Base-by-base conservation (phyloP, 2,113 vertebrate species). In the Monarcha castaneiventris region DNA sequence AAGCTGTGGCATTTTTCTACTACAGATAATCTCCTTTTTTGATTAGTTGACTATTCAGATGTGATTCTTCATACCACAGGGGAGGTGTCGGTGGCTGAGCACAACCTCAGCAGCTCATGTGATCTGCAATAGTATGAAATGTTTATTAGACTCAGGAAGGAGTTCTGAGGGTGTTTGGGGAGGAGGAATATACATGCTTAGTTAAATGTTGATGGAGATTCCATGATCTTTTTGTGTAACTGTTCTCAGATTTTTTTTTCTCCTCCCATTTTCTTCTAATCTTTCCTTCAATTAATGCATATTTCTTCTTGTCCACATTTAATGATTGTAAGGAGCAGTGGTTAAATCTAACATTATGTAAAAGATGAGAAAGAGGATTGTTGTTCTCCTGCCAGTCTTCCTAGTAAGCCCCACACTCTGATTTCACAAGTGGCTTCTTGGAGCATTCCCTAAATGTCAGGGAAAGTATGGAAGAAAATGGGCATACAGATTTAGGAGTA, bases 101-200 rank as follows among this genome's bases (percentile, higher is more conserved):
- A 27, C 43, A 63, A 32, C 44, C 16, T 23, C 49, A 44, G 41
- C 35, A 66, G 37, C 37, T 39, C 16, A 2, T 21, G 3, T 13
- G 21, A 39, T 61, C 32, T 85, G 30, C 49, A 15, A 0, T 33
- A 35, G 18, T 59, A 19, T 4, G 5, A 82, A 55, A 44, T 39
- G 11, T 52, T 56, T 1, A 3, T 64, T 30, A 41, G 44, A 48
- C 27, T 67, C n/a, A 8, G 8, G 17, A 33, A 69, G 37, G 37
- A 32, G 3, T 9, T 49, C 59, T 32, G 8, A 27, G 11, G 10
- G 16, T 0, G 0, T 23, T 19, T 27, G 18, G 13, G 22, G 41
- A 61, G 33, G 10, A 66, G 46, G 23, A 79, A 44, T 55, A 22
- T 20, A 12, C 2, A 11, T 44, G 33, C 25, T 15, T 19, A 54